Evolutionary conservation across 2,113 vertebrate genomes (phyloP).

Genomic region (Uria aalge): DNA sequence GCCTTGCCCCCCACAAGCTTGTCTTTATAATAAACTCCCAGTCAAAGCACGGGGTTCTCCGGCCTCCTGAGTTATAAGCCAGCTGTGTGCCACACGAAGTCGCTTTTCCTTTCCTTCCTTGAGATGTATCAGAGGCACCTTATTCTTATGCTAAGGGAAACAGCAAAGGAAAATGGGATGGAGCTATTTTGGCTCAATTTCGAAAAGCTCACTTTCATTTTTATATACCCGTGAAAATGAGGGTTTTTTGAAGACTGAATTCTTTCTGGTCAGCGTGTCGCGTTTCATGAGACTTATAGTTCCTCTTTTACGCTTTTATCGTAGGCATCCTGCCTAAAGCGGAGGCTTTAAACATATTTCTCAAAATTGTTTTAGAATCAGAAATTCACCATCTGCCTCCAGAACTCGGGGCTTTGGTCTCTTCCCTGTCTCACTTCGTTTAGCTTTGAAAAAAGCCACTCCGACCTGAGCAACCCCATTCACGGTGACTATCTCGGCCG

Average conservation of each 20-base stretch:
- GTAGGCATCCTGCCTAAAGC: background rate
- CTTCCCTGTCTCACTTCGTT: background rate
- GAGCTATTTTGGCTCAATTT: background rate
- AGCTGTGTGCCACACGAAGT: background rate
- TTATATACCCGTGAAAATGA: background rate
- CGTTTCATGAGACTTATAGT: background rate
- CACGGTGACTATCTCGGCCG: background rate
- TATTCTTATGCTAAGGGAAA: background rate
- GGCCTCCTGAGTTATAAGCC: background rate
- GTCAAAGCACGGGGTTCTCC: background rate
- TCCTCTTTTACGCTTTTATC: background rate
- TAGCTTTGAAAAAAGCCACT: background rate
- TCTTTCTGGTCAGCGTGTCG: background rate
- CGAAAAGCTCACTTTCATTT: background rate
- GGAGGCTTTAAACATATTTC: background rate
- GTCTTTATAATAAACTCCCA: background rate
- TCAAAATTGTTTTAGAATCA: background rate
- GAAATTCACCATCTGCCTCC: background rate
- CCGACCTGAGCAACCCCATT: background rate
- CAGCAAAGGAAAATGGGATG: background rate
- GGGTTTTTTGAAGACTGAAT: background rate
- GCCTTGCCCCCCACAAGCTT: background rate
- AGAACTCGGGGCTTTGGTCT: background rate
- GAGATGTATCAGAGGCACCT: background rate
- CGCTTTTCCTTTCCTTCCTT: background rate